Conservation (phyloP, 2,113 vertebrate species). For the Puntigrus tetrazona region DNA sequence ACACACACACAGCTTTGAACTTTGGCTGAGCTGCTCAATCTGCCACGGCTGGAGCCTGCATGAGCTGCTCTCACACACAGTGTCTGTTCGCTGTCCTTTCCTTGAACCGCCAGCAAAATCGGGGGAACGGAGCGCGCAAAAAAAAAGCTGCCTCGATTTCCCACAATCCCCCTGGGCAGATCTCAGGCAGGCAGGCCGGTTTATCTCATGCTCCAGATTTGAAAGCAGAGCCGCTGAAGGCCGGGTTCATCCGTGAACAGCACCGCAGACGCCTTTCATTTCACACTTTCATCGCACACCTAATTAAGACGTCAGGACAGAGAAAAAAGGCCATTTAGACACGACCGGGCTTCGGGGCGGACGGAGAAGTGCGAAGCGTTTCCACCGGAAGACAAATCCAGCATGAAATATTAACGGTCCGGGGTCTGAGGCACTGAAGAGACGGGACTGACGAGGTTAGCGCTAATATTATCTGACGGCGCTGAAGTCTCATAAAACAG, state of each 20-base stretch:
- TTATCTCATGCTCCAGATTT: constrained; percentile 44
- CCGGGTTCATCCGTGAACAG: background rate
- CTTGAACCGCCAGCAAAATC: constrained; percentile 36
- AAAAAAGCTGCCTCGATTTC: constrained; percentile 38
- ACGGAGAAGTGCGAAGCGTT: background rate
- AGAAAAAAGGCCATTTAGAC: background rate
- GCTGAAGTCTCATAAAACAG: background rate
- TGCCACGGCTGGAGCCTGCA: constrained; percentile 3
- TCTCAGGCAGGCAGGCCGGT: background rate
- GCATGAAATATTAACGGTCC: background rate
- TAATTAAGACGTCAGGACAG: constrained; percentile 40
- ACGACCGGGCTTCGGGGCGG: constrained; percentile 2
- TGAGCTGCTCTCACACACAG: constrained; percentile 9
- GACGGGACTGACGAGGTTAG: background rate
- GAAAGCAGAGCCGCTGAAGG: constrained; percentile 7
- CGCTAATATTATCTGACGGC: background rate
- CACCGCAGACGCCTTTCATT: constrained; percentile 6
- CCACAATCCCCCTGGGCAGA: constrained; percentile 34
- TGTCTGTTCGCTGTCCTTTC: constrained; percentile 44
- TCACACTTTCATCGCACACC: constrained; percentile 31
- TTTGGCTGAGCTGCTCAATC: constrained; percentile 42
- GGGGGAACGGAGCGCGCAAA: constrained; percentile 15
- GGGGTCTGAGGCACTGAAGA: background rate
- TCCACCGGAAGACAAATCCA: background rate
- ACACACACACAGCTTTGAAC: constrained; percentile 34